phyloP scores from a whole-genome alignment of 2,888 invertebrate genomes.

The Lycia hirtaria region DNA sequence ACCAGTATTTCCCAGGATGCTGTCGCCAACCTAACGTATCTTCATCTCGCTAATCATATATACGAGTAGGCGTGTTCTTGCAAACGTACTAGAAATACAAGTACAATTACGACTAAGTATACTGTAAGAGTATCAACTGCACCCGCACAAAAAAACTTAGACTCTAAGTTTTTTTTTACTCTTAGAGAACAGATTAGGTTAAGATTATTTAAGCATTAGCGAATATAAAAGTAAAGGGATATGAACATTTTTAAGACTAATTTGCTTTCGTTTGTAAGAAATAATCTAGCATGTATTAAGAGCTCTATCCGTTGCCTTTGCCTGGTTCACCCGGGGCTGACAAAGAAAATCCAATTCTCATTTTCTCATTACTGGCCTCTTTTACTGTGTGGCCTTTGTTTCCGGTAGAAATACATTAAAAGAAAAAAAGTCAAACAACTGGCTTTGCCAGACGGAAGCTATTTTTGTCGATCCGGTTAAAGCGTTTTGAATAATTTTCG shows the following conservation, averaged over 20 bases:
- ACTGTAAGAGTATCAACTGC: neutral
- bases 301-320: constrained; percentile 51
- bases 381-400: constrained; percentile 68
- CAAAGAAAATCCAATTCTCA: constrained; percentile 76
- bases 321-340: constrained; percentile 58
- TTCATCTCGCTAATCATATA: too few relatives aligned
- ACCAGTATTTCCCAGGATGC: too few relatives aligned
- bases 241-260: neutral
- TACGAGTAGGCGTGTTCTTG: too few relatives aligned
- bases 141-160: too few relatives aligned
- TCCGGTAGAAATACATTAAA: constrained; percentile 59
- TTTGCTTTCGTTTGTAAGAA: neutral
- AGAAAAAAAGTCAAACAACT: constrained; percentile 43
- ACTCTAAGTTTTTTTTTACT: too few relatives aligned
- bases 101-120: neutral
- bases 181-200: too few relatives aligned
- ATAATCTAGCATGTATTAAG: constrained; percentile 29
- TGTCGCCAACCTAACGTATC: too few relatives aligned
- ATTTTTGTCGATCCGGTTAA: constrained; percentile 49
- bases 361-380: constrained; percentile 71
- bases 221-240: neutral
- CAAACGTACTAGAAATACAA: too few relatives aligned
- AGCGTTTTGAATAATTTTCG: constrained; percentile 38
- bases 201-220: too few relatives aligned
- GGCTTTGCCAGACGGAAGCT: constrained; percentile 25